Evolutionary conservation across 23 tunicate species (phyloP), one percentile per base, ranked within the genome.

Genomic region (Halocynthia aurantium): DNA sequence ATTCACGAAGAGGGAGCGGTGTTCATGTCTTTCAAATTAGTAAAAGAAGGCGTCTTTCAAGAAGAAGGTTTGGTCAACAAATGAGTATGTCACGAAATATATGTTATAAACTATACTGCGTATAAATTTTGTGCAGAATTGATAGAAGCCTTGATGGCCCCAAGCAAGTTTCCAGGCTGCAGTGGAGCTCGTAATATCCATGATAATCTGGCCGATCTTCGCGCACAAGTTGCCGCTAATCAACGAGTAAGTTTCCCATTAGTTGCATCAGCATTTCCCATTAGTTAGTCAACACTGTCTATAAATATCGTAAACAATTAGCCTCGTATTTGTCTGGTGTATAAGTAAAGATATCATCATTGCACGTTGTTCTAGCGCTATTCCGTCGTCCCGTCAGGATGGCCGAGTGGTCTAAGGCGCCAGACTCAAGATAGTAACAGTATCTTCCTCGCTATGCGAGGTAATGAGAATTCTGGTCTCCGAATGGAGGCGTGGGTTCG

Each of bases 401-500:
- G 90, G 90, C 84, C 90, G 90, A 85, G 90, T 85, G 90, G 84
- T 80, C 84, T 80, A 85, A 85, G 90, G 90, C 90, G 90, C 90
- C 84, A 85, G 90, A 85, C 90, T 85, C 90, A 85, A 80, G 90
- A 85, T 67, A 81, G 57, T 70, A 8, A 50, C 44, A 31, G 53
- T 56, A 80, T 82, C 83, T 85, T 81, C 80, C 65, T 76, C 80
- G 78, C 77, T 10, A 55, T 80, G 77, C 90, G 81, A 69, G 74
- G 84, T 31, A 55, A 80, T 85, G 95, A 80, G 95, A 84, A 85
- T 89, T 89, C 95, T 89, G 85, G 88, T 89, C 95, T 89, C 88
- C 95, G 85, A 73, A 78, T 84, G 95, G 88, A 89, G 88, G 95
- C 95, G 95, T 89, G 95, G 95, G 95, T 89, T 89, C 95, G 95